Evolutionary conservation across 2,888 invertebrate species (phyloP).

Genomic region (Orgyia antiqua): DNA sequence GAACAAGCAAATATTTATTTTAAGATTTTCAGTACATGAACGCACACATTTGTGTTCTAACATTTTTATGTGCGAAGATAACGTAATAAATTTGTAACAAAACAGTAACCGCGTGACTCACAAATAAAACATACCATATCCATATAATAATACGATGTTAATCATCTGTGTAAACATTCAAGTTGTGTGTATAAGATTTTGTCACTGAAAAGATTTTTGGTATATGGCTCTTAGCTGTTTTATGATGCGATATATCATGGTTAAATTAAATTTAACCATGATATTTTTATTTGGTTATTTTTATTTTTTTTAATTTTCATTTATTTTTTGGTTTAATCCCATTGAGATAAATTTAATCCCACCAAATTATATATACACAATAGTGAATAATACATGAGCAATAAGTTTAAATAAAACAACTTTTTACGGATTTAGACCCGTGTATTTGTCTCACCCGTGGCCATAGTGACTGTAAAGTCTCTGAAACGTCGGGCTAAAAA

Average conservation of each 20-base stretch:
- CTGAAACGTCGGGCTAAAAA: too few species aligned
- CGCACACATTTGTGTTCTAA: slow-evolving; percentile 14
- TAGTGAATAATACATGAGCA: too few species aligned
- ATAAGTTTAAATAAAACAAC: too few species aligned
- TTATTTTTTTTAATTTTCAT: too few species aligned
- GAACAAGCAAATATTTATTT: slow-evolving; percentile 8
- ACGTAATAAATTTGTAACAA: slow-evolving; percentile 11
- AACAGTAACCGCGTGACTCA: slow-evolving; percentile 35
- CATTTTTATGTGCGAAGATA: slow-evolving; percentile 12
- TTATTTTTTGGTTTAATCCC: too few species aligned
- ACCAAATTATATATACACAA: too few species aligned
- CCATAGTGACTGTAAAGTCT: too few species aligned
- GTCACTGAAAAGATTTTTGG: slow-evolving; percentile 16
- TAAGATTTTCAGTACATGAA: slow-evolving; percentile 10
- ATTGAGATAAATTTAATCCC: too few species aligned
- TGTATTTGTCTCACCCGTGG: too few species aligned
- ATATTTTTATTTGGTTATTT: too few species aligned
- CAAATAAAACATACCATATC: slow-evolving; percentile 28
- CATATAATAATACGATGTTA: slow-evolving; percentile 28
- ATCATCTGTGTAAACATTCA: slow-evolving; percentile 54
- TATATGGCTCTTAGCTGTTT: background rate
- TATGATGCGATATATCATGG: background rate
- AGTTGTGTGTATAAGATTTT: slow-evolving; percentile 10
- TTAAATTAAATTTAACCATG: too few species aligned
- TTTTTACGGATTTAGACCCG: too few species aligned